Evolutionary conservation across 2,888 invertebrate genomes (phyloP).

Genomic region (Brenthis hecate): DNA sequence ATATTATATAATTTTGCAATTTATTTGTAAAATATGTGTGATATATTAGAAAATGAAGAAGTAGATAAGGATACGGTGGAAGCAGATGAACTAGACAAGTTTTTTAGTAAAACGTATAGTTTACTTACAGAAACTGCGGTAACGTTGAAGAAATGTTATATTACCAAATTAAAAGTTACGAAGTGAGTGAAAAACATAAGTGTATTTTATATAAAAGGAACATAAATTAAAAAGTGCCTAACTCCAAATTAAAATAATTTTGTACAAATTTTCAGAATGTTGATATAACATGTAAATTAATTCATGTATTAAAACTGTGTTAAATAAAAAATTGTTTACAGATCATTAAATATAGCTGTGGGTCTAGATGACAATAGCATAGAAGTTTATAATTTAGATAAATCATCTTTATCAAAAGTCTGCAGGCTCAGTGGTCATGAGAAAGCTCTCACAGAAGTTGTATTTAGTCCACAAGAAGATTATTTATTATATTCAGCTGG

Average conservation of each 20-base stretch:
- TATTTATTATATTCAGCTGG: slow-evolving; percentile 83
- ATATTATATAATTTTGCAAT: too few species aligned
- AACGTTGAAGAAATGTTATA: slow-evolving; percentile 80
- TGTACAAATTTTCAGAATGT: too few species aligned
- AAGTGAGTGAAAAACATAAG: slow-evolving; percentile 66
- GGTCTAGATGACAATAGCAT: slow-evolving; percentile 63
- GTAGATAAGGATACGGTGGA: slow-evolving; percentile 64
- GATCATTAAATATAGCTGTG: slow-evolving; percentile 65
- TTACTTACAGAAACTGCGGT: slow-evolving; percentile 77
- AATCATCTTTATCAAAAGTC: slow-evolving; percentile 56
- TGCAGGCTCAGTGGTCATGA: slow-evolving; percentile 72
- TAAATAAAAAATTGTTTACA: slow-evolving; percentile 42
- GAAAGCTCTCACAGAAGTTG: slow-evolving; percentile 79
- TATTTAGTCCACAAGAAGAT: slow-evolving; percentile 81
- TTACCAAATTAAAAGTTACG: slow-evolving; percentile 82
- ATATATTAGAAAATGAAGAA: slow-evolving; percentile 69
- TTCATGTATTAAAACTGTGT: too few species aligned
- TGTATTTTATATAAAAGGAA: background rate
- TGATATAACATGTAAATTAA: too few species aligned
- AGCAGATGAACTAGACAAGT: slow-evolving; percentile 53
- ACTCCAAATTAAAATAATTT: too few species aligned
- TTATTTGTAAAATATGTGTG: slow-evolving; percentile 55
- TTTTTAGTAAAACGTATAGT: slow-evolving; percentile 61
- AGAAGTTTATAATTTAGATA: slow-evolving; percentile 66
- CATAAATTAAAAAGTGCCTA: too few species aligned